A percentile compares a stretch with the other conserved stretches of the same genome.
These are phyloP conservation scores for Passerina amoena DNA, from an alignment of 2,113 vertebrate genomes.

Conservation along the genomic window DNA sequence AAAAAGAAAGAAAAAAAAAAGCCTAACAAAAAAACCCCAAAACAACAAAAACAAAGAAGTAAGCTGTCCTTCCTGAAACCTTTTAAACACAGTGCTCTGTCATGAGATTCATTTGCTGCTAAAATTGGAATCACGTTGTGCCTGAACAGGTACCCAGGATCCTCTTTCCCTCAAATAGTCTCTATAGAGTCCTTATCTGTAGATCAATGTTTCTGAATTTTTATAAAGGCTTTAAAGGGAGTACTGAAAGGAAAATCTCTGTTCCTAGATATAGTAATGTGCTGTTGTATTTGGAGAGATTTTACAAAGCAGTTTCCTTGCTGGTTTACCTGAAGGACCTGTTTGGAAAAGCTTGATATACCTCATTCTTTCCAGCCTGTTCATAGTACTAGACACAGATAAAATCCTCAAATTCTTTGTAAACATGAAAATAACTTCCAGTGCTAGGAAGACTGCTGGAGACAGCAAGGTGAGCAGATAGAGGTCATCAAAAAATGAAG, in stretches of 20 bases:
- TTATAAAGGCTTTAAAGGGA: not conserved
- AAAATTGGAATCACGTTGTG: not conserved
- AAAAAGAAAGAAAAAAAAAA: too few relatives aligned
- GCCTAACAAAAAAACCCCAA: too few relatives aligned
- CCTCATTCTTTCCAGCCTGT: not conserved
- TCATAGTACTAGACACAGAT: not conserved
- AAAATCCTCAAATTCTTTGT: not conserved
- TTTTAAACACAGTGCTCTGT: not conserved
- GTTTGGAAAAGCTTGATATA: not conserved
- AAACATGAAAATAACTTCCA: not conserved
- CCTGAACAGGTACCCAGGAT: not conserved
- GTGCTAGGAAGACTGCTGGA: not conserved
- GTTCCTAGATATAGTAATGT: not conserved
- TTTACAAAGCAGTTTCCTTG: not conserved
- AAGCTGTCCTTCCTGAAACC: not conserved
- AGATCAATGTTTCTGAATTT: constrained; percentile 20
- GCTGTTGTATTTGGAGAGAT: not conserved
- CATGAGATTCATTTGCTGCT: not conserved
- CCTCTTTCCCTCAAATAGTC: not conserved
- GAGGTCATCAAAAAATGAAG: not conserved
- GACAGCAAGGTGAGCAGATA: not conserved
- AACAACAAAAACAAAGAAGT: not conserved
- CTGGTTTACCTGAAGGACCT: not conserved
- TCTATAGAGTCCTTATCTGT: not conserved
- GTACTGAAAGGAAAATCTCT: not conserved